phyloP scores from a whole-genome alignment of 2,113 vertebrate genomes.

The Pachypanchax playfairii region DNA sequence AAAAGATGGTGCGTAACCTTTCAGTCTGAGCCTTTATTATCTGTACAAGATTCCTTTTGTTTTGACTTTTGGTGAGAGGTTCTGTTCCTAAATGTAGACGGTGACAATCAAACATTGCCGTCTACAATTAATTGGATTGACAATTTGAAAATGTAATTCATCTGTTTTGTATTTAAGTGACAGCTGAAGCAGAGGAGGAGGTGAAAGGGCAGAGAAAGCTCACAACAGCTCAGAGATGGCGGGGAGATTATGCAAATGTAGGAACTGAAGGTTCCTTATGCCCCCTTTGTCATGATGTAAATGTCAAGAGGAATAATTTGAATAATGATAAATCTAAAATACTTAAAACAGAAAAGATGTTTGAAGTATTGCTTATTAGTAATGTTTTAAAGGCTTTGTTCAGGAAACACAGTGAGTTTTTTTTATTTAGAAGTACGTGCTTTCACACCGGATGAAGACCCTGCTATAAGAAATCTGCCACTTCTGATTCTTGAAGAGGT shows the following conservation, averaged over 20 bases:
- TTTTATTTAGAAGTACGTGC: no score
- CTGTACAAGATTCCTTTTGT: neutral
- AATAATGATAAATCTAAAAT: conserved; percentile 58
- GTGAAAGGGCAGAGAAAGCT: conserved; percentile 30
- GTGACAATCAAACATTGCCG: neutral
- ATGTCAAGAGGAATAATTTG: conserved; percentile 60
- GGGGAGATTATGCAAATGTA: conserved; percentile 68
- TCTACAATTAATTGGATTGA: conserved; percentile 27
- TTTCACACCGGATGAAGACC: no score
- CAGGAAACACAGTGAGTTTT: no score
- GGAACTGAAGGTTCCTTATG: conserved; percentile 48
- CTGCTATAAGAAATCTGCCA: no score
- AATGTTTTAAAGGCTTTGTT: conserved; percentile 21
- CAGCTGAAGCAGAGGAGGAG: conserved; percentile 32
- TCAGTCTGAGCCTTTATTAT: neutral
- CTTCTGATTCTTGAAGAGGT: no score
- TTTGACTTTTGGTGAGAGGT: neutral
- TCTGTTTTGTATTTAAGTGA: conserved; percentile 36
- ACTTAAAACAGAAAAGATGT: conserved; percentile 13
- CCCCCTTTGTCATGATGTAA: conserved; percentile 58
- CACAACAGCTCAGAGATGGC: conserved; percentile 32
- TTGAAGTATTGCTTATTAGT: conserved; percentile 9
- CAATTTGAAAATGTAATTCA: conserved; percentile 47
- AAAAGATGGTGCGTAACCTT: neutral
- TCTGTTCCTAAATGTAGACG: neutral